phyloP scores from a whole-genome alignment of 2,888 invertebrate species.

The Cerceris rybyensis region DNA sequence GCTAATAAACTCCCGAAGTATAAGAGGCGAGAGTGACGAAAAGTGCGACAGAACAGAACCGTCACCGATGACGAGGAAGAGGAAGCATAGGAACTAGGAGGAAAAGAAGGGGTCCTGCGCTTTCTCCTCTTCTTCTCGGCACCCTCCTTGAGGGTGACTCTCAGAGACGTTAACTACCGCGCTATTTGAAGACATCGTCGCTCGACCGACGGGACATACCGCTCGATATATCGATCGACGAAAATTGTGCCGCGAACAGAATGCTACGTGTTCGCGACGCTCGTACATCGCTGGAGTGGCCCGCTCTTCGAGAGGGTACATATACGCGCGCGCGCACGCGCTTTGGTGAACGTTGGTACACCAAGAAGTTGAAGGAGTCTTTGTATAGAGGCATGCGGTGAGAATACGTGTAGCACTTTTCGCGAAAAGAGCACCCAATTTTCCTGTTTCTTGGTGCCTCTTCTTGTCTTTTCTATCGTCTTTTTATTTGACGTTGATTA shows the following conservation, averaged over 20 bases:
- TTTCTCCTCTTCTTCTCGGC: conserved; percentile 34
- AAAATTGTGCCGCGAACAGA: conserved; percentile 78
- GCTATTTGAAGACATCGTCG: conserved; percentile 67
- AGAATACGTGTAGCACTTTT: not conserved
- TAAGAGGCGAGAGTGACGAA: not conserved
- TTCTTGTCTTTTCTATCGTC: not conserved
- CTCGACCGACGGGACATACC: conserved; percentile 59
- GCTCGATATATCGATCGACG: conserved; percentile 78
- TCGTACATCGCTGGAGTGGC: conserved; percentile 68
- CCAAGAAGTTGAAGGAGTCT: no score
- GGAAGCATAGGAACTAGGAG: conserved; percentile 20
- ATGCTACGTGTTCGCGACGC: conserved; percentile 66
- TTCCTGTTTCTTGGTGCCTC: not conserved
- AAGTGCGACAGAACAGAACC: not conserved
- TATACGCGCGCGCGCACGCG: not conserved
- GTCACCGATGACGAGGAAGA: conserved; percentile 40
- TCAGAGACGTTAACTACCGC: conserved; percentile 65
- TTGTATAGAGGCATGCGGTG: not conserved
- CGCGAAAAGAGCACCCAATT: not conserved
- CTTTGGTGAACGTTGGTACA: not conserved
- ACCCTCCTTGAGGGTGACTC: conserved; percentile 49
- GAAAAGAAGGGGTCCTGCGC: conserved; percentile 38
- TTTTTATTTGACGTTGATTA: no score
- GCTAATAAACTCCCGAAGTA: not conserved
- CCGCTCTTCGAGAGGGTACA: conserved; percentile 65